These are phyloP conservation scores for Acanthopleura granulata DNA, from an alignment of 2,888 invertebrate species.

Conservation along the genomic window DNA sequence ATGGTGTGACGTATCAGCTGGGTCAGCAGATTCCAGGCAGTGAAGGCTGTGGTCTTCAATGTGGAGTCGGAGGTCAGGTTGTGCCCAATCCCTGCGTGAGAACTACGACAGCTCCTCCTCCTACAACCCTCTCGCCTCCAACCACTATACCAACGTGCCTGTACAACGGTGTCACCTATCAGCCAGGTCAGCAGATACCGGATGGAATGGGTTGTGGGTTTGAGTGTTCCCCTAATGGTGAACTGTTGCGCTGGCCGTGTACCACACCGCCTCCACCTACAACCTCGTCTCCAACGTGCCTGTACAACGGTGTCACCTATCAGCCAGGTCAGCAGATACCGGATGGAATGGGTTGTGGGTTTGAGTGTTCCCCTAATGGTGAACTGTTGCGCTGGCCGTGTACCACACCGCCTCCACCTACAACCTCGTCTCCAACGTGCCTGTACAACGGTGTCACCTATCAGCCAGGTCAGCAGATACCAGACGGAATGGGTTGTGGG, in stretches of 20 bases:
- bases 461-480: neutral
- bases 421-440: neutral
- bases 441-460: neutral
- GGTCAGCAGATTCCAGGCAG: neutral
- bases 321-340: neutral
- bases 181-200: neutral
- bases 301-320: neutral
- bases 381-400: neutral
- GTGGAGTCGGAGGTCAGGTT: neutral
- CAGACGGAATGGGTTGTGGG: neutral
- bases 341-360: neutral
- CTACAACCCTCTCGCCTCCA: neutral
- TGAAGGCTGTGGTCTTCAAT: neutral
- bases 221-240: neutral
- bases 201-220: neutral
- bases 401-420: neutral
- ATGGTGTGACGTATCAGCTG: neutral
- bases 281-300: neutral
- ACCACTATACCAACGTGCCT: neutral
- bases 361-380: neutral
- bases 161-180: neutral
- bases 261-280: neutral
- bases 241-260: neutral
- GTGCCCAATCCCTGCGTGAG: neutral
- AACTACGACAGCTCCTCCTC: neutral